Evolutionary conservation across 2,797 vertebrate genomes (phyloP), one percentile per base, ranked within the genome.

Genomic region (Otus scops): DNA sequence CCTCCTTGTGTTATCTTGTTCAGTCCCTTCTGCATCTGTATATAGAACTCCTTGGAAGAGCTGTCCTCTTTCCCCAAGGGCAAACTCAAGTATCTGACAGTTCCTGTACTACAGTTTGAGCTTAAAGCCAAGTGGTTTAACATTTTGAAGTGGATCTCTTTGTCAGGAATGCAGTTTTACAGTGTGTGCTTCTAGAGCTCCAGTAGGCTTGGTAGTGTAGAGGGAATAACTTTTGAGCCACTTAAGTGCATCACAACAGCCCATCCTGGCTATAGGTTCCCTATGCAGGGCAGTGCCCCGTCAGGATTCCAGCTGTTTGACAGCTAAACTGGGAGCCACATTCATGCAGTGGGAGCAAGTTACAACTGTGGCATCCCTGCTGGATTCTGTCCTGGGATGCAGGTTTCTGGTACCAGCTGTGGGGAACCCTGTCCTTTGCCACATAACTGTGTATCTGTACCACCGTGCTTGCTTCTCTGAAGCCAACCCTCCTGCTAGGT

Each of bases 361-460:
- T 71, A 3, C 2, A 56, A 21, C 22, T 68, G 12, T 23, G 28
- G 7, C 26, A 12, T 79, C 48, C 30, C 43, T 88, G 12, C 15
- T 77, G 56, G 19, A 17, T 78, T 41, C 22, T 73, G 28, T 32
- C 48, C 28, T 36, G 32, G 19, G 43, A 5, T 47, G 5, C 27
- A 47, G 34, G 18, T 63, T 59, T 57, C 50, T 75, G 27, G 27
- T 86, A 16, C 17, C 10, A 36, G 28, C 30, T 59, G 26, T 50
- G 39, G 30, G 27, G 57, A 47, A 24, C 30, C 6, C 11, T 73
- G 21, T 71, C 61, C 45, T 84, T 75, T 10, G 12, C 68, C 74
- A 7, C 15, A 1, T 43, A 43, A 20, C 41, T 38, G 5, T 34
- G 0, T 69, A 3, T 53, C 38, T 53, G 0, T 56, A 23, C 9